Evolutionary conservation across 2,888 invertebrate genomes (phyloP).

Genomic region (Calephelis perditalis): DNA sequence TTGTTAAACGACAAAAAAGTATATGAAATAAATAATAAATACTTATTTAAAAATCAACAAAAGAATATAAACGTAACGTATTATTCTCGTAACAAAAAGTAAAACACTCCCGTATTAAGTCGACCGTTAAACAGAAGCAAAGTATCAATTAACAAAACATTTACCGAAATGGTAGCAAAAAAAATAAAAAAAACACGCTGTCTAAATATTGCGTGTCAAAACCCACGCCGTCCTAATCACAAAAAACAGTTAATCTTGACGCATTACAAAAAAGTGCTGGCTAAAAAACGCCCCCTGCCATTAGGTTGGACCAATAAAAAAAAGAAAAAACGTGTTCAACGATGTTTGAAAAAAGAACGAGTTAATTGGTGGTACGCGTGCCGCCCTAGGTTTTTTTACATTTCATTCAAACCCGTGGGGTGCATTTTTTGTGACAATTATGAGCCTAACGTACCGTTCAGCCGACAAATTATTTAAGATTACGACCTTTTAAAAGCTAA

Average conservation of each 20-base stretch:
- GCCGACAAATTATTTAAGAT: constrained; percentile 60
- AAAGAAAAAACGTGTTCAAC: constrained; percentile 50
- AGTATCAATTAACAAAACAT: constrained; percentile 48
- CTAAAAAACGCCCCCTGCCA: constrained; percentile 62
- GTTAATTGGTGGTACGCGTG: constrained; percentile 69
- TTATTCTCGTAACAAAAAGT: constrained; percentile 29
- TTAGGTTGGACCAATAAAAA: constrained; percentile 60
- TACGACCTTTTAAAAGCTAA: constrained; percentile 47
- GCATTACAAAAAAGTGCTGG: constrained; percentile 43
- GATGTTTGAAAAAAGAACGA: constrained; percentile 53
- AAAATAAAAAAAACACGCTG: constrained; percentile 40
- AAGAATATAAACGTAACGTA: constrained; percentile 19
- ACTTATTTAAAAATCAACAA: not conserved
- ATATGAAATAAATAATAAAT: not conserved
- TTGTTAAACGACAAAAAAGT: no score
- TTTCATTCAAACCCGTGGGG: constrained; percentile 47
- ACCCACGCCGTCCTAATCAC: constrained; percentile 50
- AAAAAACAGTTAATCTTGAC: constrained; percentile 55
- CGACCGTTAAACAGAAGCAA: constrained; percentile 60
- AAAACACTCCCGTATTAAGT: constrained; percentile 44
- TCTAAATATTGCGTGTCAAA: constrained; percentile 64
- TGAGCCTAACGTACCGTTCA: constrained; percentile 37
- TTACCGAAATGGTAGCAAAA: constrained; percentile 36
- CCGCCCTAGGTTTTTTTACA: constrained; percentile 58
- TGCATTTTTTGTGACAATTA: constrained; percentile 68